Percentiles rank a stretch among this genome's conserved stretches.
Conservation (phyloP, 1,140 invertebrate genomes). For the Anastrepha ludens region DNA sequence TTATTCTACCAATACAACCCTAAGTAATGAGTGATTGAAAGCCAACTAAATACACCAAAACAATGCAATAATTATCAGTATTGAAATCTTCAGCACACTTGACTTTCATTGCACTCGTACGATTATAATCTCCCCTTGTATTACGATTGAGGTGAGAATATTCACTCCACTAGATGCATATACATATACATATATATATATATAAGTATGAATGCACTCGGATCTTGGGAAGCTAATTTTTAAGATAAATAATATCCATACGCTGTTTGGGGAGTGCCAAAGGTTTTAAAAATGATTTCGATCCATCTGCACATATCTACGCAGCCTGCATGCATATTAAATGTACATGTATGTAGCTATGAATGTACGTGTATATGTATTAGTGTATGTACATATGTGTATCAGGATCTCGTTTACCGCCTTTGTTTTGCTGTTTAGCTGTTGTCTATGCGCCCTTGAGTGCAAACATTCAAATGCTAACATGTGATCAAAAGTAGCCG, state of each 20-base stretch:
- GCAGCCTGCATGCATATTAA: too few relatives aligned
- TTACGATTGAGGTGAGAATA: slow-evolving; percentile 10
- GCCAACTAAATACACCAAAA: background rate
- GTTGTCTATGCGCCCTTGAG: background rate
- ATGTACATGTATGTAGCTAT: too few relatives aligned
- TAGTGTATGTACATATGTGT: background rate
- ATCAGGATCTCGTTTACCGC: background rate
- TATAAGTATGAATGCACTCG: too few relatives aligned
- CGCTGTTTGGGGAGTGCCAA: background rate
- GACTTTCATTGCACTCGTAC: background rate
- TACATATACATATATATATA: background rate
- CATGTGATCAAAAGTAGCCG: slow-evolving; percentile 44
- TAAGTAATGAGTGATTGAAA: too few relatives aligned
- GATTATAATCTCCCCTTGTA: background rate
- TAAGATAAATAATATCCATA: background rate
- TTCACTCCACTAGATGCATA: background rate
- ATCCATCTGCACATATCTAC: too few relatives aligned
- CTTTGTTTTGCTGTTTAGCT: slow-evolving; percentile 16
- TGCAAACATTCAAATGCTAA: slow-evolving; percentile 41
- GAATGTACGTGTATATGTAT: too few relatives aligned
- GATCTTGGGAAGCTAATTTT: too few relatives aligned
- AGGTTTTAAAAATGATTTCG: background rate
- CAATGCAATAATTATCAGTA: background rate
- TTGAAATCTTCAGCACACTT: background rate
- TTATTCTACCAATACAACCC: too few relatives aligned